A percentile compares a stretch with the other conserved stretches of the same genome.
Conservation (phyloP, 2,797 vertebrate genomes). For the Phataginus tricuspis region DNA sequence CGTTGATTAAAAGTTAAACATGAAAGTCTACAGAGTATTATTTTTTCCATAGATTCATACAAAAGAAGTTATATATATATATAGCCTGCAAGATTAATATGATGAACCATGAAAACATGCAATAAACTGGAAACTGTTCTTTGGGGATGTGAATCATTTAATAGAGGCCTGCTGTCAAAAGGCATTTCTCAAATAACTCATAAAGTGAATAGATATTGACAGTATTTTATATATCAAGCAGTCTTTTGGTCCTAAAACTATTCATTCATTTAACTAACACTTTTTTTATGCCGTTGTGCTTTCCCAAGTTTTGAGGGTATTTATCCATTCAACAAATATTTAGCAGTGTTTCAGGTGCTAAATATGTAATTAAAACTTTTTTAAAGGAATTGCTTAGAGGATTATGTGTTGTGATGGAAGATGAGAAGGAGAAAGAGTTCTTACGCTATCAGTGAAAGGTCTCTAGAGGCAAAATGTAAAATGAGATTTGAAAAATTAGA, state of each 20-base stretch:
- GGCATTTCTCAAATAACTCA: conserved; percentile 27
- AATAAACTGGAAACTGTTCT: neutral
- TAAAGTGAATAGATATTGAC: conserved; percentile 35
- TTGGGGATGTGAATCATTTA: conserved; percentile 3
- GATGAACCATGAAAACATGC: neutral
- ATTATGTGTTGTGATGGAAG: neutral
- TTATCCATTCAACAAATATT: conserved; percentile 1
- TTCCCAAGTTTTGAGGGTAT: neutral
- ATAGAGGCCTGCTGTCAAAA: neutral
- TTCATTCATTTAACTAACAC: neutral
- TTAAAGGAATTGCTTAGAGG: neutral
- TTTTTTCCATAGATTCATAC: neutral
- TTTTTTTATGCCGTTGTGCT: conserved; percentile 1
- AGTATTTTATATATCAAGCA: conserved; percentile 38
- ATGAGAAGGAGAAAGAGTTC: neutral
- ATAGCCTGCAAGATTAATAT: conserved; percentile 10
- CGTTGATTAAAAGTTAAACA: neutral
- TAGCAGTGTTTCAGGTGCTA: neutral
- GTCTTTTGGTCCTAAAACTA: neutral
- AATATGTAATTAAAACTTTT: neutral
- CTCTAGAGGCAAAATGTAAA: neutral
- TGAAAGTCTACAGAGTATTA: neutral
- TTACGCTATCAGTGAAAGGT: neutral
- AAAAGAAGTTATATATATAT: neutral
- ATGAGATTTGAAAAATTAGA: conserved; percentile 20